Base-by-base conservation (phyloP, 37 sponge, comb jelly and placozoan species). In the Bolinopsis microptera region DNA sequence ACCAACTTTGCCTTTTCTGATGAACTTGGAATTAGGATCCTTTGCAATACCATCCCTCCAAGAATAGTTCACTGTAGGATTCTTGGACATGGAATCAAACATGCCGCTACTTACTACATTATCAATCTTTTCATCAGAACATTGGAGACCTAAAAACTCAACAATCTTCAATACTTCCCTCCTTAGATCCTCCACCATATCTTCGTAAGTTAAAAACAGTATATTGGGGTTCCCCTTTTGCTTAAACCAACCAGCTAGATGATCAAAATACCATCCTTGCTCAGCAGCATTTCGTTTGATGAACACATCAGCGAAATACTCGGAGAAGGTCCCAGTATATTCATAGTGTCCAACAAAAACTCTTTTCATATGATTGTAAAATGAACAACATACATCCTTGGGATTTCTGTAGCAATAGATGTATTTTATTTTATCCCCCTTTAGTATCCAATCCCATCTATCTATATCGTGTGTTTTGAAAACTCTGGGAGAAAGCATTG, bases 231-330 rank as follows among this genome's bases (percentile, higher is more conserved):
- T 69, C 1, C 82, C 94, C 38, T 88, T 88, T 30, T 90, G 93
- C 28, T 70, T 68, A 93, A 93, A 76, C 94, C 94, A 95, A 23
- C 94, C 94, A n/a, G 76, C 27, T 18, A 95, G 69, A 35, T 94
- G 94, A 35, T 90, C 92, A 90, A 94, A 90, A 39, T 39, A 92
- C 38, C 30, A 86, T 24, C 90, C 90, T 9, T 86, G 41, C 31
- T 86, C 90, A 26, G 67, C 0, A 5, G n/a, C 39, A 23, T 38
- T 21, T 0, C 21, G 67, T 33, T 86, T 38, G 23, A 39, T 86
- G 36, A 86, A 86, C 0, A 86, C 31, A 39, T 39, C 90, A 23
- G 32, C 25, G 90, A 35, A 86, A 39, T 39, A 86, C 25, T 86
- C 67, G 0, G 32, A 35, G 1, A 86, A 41, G n/a, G 24, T 39